These are phyloP conservation scores for Papilio demoleus DNA, from an alignment of 2,888 invertebrate species.

Conservation along the genomic window DNA sequence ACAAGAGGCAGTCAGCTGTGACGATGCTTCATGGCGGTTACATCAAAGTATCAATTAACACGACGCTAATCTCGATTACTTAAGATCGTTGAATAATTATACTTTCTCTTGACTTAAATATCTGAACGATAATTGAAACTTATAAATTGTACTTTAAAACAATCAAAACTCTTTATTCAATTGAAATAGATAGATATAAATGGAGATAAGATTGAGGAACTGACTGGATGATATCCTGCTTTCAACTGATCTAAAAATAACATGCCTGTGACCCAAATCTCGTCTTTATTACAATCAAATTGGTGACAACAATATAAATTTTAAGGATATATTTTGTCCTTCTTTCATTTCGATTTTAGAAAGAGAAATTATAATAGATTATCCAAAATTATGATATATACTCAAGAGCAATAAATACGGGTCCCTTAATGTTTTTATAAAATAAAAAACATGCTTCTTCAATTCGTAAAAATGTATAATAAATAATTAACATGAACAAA, in stretches of 20 bases:
- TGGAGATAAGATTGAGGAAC: slow-evolving; percentile 13
- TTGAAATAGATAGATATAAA: neutral
- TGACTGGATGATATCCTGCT: neutral
- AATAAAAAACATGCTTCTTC: too few relatives aligned
- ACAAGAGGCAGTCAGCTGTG: neutral
- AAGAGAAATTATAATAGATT: neutral
- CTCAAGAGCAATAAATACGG: too few relatives aligned
- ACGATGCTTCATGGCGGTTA: neutral
- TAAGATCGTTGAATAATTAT: neutral
- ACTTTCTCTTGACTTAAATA: neutral
- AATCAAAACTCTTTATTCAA: neutral
- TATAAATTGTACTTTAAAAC: neutral
- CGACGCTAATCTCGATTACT: neutral
- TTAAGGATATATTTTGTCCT: neutral
- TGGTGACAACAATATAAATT: neutral
- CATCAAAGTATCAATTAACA: neutral
- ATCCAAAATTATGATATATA: neutral
- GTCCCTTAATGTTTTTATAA: too few relatives aligned
- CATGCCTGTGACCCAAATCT: neutral
- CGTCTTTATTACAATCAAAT: neutral
- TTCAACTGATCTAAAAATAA: slow-evolving; percentile 5
- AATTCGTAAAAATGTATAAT: too few relatives aligned
- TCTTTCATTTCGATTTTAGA: neutral
- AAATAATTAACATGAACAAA: too few relatives aligned
- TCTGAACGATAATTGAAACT: neutral